phyloP scores from a whole-genome alignment of 2,113 vertebrate genomes.

The Amphilophus citrinellus region DNA sequence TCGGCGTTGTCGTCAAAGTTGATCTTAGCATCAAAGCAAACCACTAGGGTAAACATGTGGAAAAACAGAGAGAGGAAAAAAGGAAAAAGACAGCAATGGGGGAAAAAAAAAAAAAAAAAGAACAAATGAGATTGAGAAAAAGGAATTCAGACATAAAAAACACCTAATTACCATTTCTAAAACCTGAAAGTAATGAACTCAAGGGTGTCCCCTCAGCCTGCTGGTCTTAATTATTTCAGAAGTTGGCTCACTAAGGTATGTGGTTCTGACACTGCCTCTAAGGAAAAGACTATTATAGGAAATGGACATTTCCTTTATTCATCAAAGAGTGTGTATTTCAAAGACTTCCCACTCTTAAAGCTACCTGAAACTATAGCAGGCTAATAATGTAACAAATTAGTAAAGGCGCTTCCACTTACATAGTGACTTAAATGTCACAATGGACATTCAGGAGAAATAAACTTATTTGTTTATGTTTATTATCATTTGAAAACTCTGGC shows the following conservation, averaged over 20 bases:
- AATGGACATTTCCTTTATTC: conserved; percentile 56
- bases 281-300: conserved; percentile 52
- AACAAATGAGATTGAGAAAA: not conserved
- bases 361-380: conserved; percentile 28
- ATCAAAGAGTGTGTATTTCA: conserved; percentile 63
- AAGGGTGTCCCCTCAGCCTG: conserved; percentile 40
- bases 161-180: conserved; percentile 47
- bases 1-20: conserved; percentile 99
- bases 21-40: conserved; percentile 99
- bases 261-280: conserved; percentile 52
- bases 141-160: conserved; percentile 25
- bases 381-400: conserved; percentile 2
- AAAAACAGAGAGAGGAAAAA: not conserved
- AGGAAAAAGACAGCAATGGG: not conserved
- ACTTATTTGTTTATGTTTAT: not conserved
- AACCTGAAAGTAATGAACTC: conserved; percentile 53
- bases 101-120: not conserved
- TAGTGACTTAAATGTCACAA: too few species aligned
- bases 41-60: conserved; percentile 81
- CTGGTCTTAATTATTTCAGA: conserved; percentile 62
- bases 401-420: not conserved
- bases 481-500: not conserved
- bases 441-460: not conserved
- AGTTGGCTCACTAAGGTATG: conserved; percentile 33
- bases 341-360: conserved; percentile 21